Percentiles rank a stretch among this genome's conserved stretches.
Evolutionary conservation across 1,140 invertebrate species (phyloP).

Genomic region (Hetaerina americana): DNA sequence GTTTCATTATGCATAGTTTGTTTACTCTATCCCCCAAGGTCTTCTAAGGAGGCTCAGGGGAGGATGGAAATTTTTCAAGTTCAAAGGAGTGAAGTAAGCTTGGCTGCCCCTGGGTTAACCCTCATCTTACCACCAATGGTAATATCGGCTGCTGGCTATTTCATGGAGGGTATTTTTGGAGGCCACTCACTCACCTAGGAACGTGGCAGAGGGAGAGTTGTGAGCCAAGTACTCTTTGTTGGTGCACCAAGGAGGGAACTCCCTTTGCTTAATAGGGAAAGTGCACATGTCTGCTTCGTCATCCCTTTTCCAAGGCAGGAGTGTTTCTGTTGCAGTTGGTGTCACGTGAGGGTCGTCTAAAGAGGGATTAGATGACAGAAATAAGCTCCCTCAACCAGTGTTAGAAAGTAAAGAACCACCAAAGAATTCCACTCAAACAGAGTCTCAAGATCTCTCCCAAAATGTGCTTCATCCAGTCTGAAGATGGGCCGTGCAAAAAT

Average conservation of each 20-base stretch:
- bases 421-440: background rate
- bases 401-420: background rate
- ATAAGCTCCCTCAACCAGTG: background rate
- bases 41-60: too few relatives aligned
- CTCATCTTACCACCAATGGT: too few relatives aligned
- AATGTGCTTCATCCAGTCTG: too few relatives aligned
- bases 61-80: too few relatives aligned
- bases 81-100: too few relatives aligned
- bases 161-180: too few relatives aligned
- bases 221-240: conserved; percentile 88
- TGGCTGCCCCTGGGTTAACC: too few relatives aligned
- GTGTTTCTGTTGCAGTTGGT: conserved; percentile 68
- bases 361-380: conserved; percentile 9
- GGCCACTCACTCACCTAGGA: conserved; percentile 66
- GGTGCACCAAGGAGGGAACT: conserved; percentile 82
- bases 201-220: conserved; percentile 78
- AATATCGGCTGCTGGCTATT: too few relatives aligned
- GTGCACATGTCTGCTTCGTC: conserved; percentile 49
- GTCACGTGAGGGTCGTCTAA: conserved; percentile 50
- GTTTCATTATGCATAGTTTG: too few relatives aligned
- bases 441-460: background rate
- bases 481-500: too few relatives aligned
- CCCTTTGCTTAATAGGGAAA: conserved; percentile 64
- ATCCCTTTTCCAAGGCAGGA: conserved; percentile 79
- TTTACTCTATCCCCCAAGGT: too few relatives aligned